Evolutionary conservation across 2,113 vertebrate species (phyloP).

Genomic region (Polypterus senegalus): DNA sequence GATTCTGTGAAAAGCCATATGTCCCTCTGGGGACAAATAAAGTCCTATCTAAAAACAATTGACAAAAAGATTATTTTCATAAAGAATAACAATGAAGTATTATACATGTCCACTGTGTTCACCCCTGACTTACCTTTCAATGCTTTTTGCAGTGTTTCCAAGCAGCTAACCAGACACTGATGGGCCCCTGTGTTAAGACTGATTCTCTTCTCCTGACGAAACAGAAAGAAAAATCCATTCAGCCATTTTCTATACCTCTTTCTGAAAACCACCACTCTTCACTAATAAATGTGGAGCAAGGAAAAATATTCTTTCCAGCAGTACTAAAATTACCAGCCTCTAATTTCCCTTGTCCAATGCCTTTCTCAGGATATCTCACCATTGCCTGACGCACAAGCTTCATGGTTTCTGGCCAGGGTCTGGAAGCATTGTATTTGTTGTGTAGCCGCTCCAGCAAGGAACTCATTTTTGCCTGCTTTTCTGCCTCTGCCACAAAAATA

Average conservation of each 20-base stretch:
- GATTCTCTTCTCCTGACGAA: conserved; percentile 76
- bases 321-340: too few relatives aligned
- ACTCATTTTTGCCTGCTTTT: conserved; percentile 67
- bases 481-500: conserved; percentile 34
- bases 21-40: too few relatives aligned
- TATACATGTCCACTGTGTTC: neutral
- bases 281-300: too few relatives aligned
- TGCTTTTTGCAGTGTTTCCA: conserved; percentile 91
- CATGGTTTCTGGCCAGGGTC: conserved; percentile 91
- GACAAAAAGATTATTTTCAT: too few relatives aligned
- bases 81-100: too few relatives aligned
- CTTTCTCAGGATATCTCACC: conserved; percentile 49
- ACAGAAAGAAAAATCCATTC: conserved; percentile 12
- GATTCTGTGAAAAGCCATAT: too few relatives aligned
- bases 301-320: too few relatives aligned
- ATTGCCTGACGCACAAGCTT: conserved; percentile 91
- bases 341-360: neutral
- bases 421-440: conserved; percentile 78
- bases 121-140: conserved; percentile 70
- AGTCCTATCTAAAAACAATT: too few relatives aligned
- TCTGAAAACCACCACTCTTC: too few relatives aligned
- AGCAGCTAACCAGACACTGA: conserved; percentile 80
- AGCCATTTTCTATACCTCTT: too few relatives aligned
- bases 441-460: conserved; percentile 82
- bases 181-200: conserved; percentile 78